Percentiles rank a stretch among this genome's conserved stretches.
Conservation (phyloP, 2,113 vertebrate species). For the Accipiter virgatus region DNA sequence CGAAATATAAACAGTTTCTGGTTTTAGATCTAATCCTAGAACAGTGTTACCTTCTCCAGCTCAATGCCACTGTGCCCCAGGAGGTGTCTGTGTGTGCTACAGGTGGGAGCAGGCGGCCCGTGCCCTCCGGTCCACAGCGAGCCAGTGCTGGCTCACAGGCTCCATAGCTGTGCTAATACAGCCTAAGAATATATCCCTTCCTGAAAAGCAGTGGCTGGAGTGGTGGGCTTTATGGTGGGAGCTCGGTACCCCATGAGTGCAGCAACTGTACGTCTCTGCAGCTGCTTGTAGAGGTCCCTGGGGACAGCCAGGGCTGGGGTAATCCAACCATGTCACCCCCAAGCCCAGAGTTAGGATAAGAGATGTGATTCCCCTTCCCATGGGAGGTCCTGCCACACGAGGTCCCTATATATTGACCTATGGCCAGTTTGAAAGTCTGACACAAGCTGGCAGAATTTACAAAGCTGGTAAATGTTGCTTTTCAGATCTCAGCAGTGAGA, state of each 20-base stretch:
- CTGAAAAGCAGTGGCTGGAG: neutral
- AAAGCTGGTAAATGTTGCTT: neutral
- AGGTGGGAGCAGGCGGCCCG: neutral
- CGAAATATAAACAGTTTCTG: neutral
- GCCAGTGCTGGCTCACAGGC: neutral
- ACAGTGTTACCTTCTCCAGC: neutral
- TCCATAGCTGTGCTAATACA: neutral
- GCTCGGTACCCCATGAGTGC: rapidly evolving
- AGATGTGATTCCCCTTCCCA: neutral
- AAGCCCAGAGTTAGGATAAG: neutral
- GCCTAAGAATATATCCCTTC: neutral
- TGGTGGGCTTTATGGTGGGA: neutral
- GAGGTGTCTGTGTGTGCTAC: neutral
- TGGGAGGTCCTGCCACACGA: neutral
- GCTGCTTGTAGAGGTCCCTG: neutral
- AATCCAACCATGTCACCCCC: neutral
- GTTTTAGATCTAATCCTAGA: neutral
- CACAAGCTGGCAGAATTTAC: neutral
- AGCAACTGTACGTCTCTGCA: rapidly evolving
- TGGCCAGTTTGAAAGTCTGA: neutral
- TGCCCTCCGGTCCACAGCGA: neutral
- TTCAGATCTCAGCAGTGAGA: neutral
- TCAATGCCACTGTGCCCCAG: neutral
- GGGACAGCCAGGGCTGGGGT: too few species aligned
- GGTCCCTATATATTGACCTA: neutral